Evolutionary conservation across 2,113 vertebrate species (phyloP), one percentile per base, ranked within the genome.

Genomic region (Megaceryle torquata): DNA sequence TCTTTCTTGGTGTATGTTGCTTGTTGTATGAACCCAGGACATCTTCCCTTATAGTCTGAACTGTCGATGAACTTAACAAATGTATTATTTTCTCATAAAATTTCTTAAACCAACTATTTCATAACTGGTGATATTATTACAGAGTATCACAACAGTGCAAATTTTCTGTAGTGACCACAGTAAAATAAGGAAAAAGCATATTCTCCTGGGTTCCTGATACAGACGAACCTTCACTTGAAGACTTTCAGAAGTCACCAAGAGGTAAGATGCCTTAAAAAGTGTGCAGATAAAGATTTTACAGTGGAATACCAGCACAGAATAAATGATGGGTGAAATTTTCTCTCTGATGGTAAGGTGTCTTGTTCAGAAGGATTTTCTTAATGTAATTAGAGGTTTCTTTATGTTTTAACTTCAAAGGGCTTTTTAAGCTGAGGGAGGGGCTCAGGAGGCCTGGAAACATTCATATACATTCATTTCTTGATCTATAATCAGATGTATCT

Each of bases 401-500:
- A 88, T 84, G 12, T 68, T 95, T 88, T 57, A 79, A 71, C 39
- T 95, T 93, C 65, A 76, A 82, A 93, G 65, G 61, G 26, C 5
- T 81, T 91, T 68, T 10, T 35, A 89, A 82, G 50, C 3, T 65
- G 1, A 63, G 11, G 11, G 53, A 86, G 8, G 12, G 56, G 9
- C 35, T 71, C 74, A 69, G 53, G 51, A 76, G 44, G 48, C 53
- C n/a, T 87, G 74, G 48, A 92, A 95, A 71, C 41, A 41, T 89
- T 72, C 35, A 69, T 37, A 37, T 15, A 65, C 5, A 2, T 89
- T 79, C 3, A 61, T 85, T 89, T 87, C 3, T 51, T 26, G 5
- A 60, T 35, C 77, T 70, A 5, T 56, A 68, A 67, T 81, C 39
- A 56, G 51, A 44, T 0, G 1, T 78, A 64, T 70, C 46, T 54